Conservation (phyloP, 2,888 invertebrate genomes). For the Pinctada fucata region DNA sequence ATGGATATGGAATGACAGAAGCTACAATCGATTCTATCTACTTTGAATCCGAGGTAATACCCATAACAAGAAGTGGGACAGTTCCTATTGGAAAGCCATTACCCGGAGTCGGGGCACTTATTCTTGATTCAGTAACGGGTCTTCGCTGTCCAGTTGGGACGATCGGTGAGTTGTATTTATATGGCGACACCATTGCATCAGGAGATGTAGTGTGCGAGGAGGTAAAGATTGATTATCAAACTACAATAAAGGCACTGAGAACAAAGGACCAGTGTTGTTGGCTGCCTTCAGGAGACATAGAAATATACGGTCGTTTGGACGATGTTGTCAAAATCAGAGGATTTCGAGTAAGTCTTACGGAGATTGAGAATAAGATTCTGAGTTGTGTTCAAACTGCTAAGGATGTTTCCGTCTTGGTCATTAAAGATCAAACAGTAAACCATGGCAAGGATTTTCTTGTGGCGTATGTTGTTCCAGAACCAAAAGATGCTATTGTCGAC, state of each 20-base stretch:
- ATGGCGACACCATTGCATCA: not conserved
- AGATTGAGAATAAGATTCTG: not conserved
- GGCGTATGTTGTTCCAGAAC: no score
- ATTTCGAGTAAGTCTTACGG: constrained; percentile 3
- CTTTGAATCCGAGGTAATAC: no score
- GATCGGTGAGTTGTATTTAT: not conserved
- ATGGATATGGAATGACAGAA: no score
- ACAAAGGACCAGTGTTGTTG: not conserved
- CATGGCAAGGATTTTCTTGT: not conserved
- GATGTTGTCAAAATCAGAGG: constrained; percentile 6
- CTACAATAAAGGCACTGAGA: not conserved
- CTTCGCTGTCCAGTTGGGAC: constrained; percentile 9
- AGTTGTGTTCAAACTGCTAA: not conserved
- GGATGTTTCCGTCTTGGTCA: not conserved
- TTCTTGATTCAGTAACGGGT: not conserved
- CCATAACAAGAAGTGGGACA: no score
- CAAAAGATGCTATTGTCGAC: no score
- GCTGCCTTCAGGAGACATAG: constrained; percentile 3
- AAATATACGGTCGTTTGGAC: not conserved
- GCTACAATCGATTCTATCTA: no score
- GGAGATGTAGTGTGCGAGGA: not conserved
- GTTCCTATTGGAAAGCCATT: constrained; percentile 7
- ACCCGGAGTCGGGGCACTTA: not conserved
- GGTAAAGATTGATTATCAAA: not conserved
- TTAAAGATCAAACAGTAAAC: not conserved